These are phyloP conservation scores for Takifugu ocellatus DNA, from an alignment of 2,797 vertebrate genomes.

Conservation along the genomic window DNA sequence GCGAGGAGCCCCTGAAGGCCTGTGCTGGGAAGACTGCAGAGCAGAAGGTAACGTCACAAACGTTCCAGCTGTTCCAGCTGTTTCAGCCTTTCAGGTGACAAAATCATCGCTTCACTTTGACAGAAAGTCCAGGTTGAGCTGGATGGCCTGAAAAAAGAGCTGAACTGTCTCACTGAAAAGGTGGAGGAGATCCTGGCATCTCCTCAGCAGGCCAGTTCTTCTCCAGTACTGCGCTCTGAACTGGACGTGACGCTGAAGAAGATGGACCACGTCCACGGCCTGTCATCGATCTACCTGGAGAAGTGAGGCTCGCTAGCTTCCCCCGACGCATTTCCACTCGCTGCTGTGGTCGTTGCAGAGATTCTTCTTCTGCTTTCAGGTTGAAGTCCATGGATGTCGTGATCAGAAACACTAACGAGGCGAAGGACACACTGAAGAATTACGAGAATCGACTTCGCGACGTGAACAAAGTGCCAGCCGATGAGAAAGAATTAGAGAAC, in stretches of 20 bases:
- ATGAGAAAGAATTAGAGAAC: slow-evolving; percentile 81
- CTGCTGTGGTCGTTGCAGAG: background rate
- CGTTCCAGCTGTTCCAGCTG: background rate
- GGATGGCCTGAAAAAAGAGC: slow-evolving; percentile 84
- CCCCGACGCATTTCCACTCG: background rate
- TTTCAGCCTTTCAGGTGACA: background rate
- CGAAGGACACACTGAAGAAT: slow-evolving; percentile 81
- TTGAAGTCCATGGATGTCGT: slow-evolving; percentile 90
- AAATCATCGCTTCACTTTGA: background rate
- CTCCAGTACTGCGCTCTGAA: slow-evolving; percentile 83
- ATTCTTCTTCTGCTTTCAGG: slow-evolving; percentile 58
- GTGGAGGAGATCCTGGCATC: slow-evolving; percentile 81
- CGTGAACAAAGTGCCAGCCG: slow-evolving; percentile 81
- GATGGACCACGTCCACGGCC: slow-evolving; percentile 88
- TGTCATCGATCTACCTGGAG: slow-evolving; percentile 92
- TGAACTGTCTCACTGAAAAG: slow-evolving; percentile 78
- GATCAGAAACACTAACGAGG: slow-evolving; percentile 86
- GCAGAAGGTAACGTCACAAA: slow-evolving; percentile 78
- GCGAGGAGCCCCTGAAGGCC: slow-evolving; percentile 81
- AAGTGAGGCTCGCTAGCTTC: slow-evolving; percentile 72
- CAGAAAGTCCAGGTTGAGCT: slow-evolving; percentile 89
- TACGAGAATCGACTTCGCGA: slow-evolving; percentile 86
- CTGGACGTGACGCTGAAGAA: slow-evolving; percentile 87
- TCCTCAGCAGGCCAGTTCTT: slow-evolving; percentile 74
- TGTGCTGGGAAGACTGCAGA: slow-evolving; percentile 83